These are phyloP conservation scores for Macaria liturata DNA, from an alignment of 2,888 invertebrate species.

Conservation along the genomic window DNA sequence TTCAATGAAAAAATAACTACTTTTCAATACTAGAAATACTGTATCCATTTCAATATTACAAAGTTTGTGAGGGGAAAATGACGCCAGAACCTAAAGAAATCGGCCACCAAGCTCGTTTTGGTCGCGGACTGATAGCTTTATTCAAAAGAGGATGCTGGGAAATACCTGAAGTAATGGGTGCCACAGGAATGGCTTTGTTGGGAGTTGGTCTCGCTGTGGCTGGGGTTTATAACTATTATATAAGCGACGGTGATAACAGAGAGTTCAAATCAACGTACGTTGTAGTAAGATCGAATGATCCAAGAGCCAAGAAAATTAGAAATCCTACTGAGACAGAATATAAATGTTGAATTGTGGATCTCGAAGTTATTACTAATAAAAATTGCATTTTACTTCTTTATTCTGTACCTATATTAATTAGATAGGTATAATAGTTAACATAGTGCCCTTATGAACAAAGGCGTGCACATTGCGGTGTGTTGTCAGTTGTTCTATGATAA, in stretches of 20 bases:
- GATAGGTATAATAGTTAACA: no score
- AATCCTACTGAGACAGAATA: constrained; percentile 56
- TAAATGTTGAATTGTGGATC: constrained; percentile 3
- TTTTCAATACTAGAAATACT: no score
- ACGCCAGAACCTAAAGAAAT: constrained; percentile 50
- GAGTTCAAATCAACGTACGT: constrained; percentile 84
- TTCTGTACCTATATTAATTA: no score
- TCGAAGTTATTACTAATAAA: no score
- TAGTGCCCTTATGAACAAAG: no score
- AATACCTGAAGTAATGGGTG: constrained; percentile 87
- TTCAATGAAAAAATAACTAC: no score
- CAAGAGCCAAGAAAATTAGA: constrained; percentile 69
- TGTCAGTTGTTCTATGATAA: no score
- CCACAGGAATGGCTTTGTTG: constrained; percentile 78
- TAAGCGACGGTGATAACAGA: constrained; percentile 85
- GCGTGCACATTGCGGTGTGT: no score
- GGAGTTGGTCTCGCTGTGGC: constrained; percentile 78
- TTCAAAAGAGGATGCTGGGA: constrained; percentile 82
- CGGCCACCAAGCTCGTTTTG: constrained; percentile 57
- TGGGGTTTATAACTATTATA: constrained; percentile 70
- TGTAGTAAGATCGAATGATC: constrained; percentile 86
- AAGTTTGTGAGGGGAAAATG: constrained; percentile 30
- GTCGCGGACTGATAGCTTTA: constrained; percentile 50
- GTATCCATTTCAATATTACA: not conserved
- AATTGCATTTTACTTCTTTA: no score